Evolutionary conservation across 2,113 vertebrate species (phyloP).

Genomic region (Odobenus rosmarus): DNA sequence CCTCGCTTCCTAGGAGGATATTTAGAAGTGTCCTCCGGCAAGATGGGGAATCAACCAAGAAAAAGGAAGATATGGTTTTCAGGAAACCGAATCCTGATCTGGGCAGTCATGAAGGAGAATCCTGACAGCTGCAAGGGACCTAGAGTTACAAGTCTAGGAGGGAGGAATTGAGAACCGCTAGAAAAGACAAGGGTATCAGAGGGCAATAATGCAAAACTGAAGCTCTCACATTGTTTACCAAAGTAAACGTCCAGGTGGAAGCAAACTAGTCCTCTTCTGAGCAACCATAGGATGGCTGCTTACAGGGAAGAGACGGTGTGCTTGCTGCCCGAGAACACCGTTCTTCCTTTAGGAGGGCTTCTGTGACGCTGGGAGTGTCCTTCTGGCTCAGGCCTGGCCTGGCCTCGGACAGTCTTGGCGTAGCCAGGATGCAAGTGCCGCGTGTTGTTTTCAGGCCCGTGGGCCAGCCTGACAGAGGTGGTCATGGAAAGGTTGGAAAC

Average conservation of each 20-base stretch:
- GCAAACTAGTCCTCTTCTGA: not conserved
- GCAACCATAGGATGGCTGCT: too few species aligned
- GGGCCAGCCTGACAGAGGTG: not conserved
- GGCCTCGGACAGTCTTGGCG: not conserved
- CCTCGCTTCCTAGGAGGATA: not conserved
- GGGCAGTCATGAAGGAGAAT: not conserved
- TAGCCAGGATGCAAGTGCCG: not conserved
- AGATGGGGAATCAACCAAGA: not conserved
- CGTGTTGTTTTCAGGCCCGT: not conserved
- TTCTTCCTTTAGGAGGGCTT: not conserved
- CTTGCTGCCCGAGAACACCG: not conserved
- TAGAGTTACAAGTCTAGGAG: not conserved
- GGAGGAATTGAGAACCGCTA: not conserved
- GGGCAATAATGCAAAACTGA: not conserved
- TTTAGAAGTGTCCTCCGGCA: not conserved
- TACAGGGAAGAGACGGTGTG: not conserved
- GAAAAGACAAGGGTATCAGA: not conserved
- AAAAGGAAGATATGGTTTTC: not conserved
- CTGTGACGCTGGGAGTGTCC: rapidly evolving
- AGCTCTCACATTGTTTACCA: not conserved
- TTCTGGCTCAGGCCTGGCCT: not conserved
- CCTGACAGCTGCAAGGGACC: not conserved
- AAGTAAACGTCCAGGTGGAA: not conserved
- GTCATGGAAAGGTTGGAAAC: not conserved
- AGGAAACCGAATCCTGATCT: not conserved